Base-by-base conservation (phyloP, 2,113 vertebrate species). In the Odocoileus hemionus region DNA sequence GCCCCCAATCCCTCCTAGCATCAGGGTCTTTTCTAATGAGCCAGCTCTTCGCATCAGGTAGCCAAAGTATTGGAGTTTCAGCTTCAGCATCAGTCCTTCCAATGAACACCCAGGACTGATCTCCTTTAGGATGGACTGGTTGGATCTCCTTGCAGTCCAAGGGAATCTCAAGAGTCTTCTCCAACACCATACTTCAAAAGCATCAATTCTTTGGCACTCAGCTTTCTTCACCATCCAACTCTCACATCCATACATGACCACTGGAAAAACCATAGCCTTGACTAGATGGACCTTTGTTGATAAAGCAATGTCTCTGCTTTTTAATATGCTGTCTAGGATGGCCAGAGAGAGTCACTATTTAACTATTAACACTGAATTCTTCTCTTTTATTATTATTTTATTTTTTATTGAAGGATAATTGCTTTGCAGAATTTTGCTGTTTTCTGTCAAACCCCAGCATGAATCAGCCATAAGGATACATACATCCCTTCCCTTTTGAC, bases 201-300 rank as follows among this genome's bases (percentile, higher is more conserved):
- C 33, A 64, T 64, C 33, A n/a, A 19, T 64, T 64, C 33, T 19
- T n/a, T 4, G 0, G 16, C 0, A 0, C 16, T 19, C 33, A 67
- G 33, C 3, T n/a, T 67, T 67, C 61, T 67, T n/a, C 4, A n/a
- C 0, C 8, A 4, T 67, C 61, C 61, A 67, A 2, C 15, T 67
- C 61, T 67, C 33, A n/a, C 16, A 67, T 67, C 33, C 33, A n/a
- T 67, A n/a, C 61, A n/a, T n/a, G 33, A 67, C 16, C 16, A n/a
- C 61, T 4, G 33, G 61, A 67, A 67, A 67, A 67, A n/a, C 16
- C 33, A 67, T 19, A n/a, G 61, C 61, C 33, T n/a, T 67, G 61
- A 67, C 16, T 19, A 5, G 7, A 60, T 17, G 16, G 33, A 67
- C 33, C 16, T 67, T 64, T 33, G 30, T 64, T 67, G 30, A 3